Percentiles rank a stretch among this genome's conserved stretches.
These are phyloP conservation scores for Macrobrachium nipponense DNA, from an alignment of 1,140 invertebrate genomes.

Conservation along the genomic window DNA sequence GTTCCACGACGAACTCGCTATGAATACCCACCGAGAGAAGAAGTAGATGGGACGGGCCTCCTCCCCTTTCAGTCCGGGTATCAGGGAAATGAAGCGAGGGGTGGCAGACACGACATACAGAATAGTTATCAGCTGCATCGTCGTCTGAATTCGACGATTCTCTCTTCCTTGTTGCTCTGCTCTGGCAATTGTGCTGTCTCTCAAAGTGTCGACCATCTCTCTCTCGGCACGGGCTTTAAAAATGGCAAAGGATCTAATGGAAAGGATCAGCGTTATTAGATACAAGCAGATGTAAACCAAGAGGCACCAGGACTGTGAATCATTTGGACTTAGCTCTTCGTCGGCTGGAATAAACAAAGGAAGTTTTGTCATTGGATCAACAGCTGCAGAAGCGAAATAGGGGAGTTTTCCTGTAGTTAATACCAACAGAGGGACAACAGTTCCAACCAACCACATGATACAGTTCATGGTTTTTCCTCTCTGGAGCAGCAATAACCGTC, in stretches of 20 bases:
- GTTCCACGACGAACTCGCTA: slow-evolving; percentile 36
- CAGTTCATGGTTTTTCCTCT: background rate
- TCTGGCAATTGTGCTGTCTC: background rate
- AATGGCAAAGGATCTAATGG: background rate
- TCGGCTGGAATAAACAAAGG: background rate
- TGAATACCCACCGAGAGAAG: slow-evolving; percentile 21
- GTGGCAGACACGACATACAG: slow-evolving; percentile 2
- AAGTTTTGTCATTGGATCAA: slow-evolving; percentile 27
- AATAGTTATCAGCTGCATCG: slow-evolving; percentile 11
- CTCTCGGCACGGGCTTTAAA: background rate
- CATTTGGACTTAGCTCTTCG: no score
- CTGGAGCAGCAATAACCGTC: background rate
- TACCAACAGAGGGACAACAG: background rate
- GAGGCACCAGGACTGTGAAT: background rate
- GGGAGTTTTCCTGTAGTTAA: background rate
- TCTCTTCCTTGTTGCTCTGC: slow-evolving; percentile 6
- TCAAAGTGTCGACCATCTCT: background rate
- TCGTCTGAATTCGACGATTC: slow-evolving; percentile 10
- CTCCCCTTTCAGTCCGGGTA: background rate
- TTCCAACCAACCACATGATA: slow-evolving; percentile 26
- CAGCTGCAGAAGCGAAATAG: background rate
- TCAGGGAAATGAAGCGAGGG: background rate
- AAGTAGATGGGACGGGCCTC: background rate
- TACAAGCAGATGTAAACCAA: background rate
- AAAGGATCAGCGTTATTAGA: slow-evolving; percentile 12